phyloP scores from a whole-genome alignment of 30 jellyfish, hydroid and myxozoan genomes.

The Sanderia malayensis region DNA sequence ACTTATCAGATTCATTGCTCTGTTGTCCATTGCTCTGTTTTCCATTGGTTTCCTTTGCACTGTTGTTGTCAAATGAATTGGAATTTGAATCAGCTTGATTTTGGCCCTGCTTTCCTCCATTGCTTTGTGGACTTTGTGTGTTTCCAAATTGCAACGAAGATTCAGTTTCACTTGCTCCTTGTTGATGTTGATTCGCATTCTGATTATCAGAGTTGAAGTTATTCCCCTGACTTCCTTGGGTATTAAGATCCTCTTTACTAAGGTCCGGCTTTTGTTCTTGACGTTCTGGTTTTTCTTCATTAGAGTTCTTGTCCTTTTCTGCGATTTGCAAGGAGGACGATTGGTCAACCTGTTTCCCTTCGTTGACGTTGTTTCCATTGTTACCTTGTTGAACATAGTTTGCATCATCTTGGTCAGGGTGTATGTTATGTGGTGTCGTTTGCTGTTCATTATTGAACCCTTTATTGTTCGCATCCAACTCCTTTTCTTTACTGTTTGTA shows the following conservation, averaged over 20 bases:
- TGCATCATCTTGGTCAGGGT: too few relatives aligned
- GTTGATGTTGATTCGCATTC: conserved; percentile 3
- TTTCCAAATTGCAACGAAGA: background rate
- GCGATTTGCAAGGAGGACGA: background rate
- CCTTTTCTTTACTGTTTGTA: too few relatives aligned
- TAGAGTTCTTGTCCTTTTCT: background rate
- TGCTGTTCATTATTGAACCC: too few relatives aligned
- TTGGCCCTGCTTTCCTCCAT: background rate
- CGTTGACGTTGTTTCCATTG: too few relatives aligned
- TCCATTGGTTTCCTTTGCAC: too few relatives aligned
- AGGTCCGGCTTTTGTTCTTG: conserved; percentile 50
- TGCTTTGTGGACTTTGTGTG: background rate
- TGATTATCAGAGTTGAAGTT: conserved; percentile 7
- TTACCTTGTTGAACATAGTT: too few relatives aligned
- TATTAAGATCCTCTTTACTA: conserved; percentile 36
- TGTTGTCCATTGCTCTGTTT: background rate
- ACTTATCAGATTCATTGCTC: background rate
- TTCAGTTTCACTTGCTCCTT: background rate
- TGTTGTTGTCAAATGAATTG: background rate
- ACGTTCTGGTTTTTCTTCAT: background rate
- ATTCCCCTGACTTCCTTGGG: conserved; percentile 31
- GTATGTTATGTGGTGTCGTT: too few relatives aligned
- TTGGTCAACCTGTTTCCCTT: conserved; percentile 3
- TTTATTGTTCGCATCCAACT: too few relatives aligned
- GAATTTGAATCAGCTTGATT: background rate